Conservation (phyloP, 2,113 vertebrate genomes). For the Strigops habroptila region DNA sequence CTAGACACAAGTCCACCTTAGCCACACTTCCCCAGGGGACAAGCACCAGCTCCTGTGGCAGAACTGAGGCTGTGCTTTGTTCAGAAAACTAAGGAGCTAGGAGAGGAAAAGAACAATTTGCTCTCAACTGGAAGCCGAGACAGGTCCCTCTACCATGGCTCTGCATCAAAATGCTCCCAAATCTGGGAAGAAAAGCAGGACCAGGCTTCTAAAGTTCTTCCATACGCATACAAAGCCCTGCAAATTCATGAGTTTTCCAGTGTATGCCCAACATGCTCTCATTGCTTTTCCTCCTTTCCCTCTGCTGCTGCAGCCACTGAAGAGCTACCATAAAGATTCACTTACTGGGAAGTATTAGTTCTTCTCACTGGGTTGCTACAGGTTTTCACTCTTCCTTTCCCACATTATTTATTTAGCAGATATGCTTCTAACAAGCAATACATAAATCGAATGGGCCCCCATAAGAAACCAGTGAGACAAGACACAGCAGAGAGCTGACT, state of each 20-base stretch:
- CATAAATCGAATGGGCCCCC: not conserved
- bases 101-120: not conserved
- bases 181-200: not conserved
- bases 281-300: not conserved
- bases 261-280: accelerated
- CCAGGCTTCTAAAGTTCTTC: not conserved
- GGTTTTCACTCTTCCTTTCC: not conserved
- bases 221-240: not conserved
- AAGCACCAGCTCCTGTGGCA: not conserved
- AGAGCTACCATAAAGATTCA: not conserved
- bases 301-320: not conserved
- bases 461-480: not conserved
- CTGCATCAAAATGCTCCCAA: not conserved
- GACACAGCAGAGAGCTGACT: not conserved
- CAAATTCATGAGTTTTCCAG: not conserved
- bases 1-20: not conserved
- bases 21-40: not conserved
- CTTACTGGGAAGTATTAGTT: not conserved
- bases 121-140: not conserved
- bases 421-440: not conserved
- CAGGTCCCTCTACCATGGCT: not conserved
- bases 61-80: not conserved
- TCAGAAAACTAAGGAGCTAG: not conserved
- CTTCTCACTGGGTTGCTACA: not conserved
- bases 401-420: not conserved